Conservation (phyloP, 2,113 vertebrate genomes). For the Vicugna pacos region DNA sequence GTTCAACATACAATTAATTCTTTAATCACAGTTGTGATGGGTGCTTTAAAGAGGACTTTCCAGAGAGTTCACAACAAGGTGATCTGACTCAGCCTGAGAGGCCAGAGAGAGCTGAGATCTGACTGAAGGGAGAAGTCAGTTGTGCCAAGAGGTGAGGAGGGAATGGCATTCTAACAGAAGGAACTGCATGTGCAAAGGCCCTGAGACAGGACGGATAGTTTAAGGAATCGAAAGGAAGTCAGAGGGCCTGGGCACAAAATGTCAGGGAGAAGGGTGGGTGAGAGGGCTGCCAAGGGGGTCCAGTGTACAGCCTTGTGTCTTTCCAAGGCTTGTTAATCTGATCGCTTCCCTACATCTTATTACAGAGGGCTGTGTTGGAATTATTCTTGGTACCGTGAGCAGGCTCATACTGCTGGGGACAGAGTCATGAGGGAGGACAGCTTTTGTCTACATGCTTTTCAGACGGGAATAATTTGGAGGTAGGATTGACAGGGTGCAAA, state of each 20-base stretch:
- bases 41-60: not conserved
- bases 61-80: not conserved
- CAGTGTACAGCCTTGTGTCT: not conserved
- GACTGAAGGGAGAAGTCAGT: not conserved
- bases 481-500: not conserved
- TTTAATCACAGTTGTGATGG: not conserved
- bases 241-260: not conserved
- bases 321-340: not conserved
- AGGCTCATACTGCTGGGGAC: not conserved
- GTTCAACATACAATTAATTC: rapidly evolving
- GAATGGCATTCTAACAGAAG: not conserved
- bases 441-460: not conserved
- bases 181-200: not conserved
- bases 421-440: not conserved
- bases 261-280: rapidly evolving
- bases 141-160: not conserved
- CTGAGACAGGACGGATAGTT: not conserved
- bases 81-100: not conserved
- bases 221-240: not conserved
- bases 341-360: rapidly evolving
- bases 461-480: not conserved
- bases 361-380: not conserved
- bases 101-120: not conserved
- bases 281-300: not conserved
- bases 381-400: not conserved